Evolutionary conservation across 2,888 invertebrate genomes (phyloP).

Genomic region (Blastobasis adustella): DNA sequence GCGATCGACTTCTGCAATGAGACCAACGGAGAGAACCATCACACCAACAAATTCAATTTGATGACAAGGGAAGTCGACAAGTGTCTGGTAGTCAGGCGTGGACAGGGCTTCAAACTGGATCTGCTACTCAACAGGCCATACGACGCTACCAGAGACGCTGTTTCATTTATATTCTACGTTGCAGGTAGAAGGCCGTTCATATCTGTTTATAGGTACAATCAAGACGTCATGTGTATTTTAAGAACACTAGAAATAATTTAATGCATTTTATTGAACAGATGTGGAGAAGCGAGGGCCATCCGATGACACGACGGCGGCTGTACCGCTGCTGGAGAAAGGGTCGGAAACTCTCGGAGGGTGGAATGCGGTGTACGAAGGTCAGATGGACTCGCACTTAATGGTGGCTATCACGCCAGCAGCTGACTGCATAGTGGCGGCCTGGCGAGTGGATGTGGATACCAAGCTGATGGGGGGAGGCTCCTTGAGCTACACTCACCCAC

Average conservation of each 20-base stretch:
- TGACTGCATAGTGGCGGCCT: slow-evolving; percentile 85
- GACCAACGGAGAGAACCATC: slow-evolving; percentile 84
- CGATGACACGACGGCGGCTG: slow-evolving; percentile 84
- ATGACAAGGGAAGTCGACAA: slow-evolving; percentile 77
- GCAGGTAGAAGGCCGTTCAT: slow-evolving; percentile 60
- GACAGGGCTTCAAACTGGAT: slow-evolving; percentile 85
- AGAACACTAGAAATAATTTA: slow-evolving; percentile 17
- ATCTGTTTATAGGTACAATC: neutral
- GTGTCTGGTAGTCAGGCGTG: slow-evolving; percentile 86
- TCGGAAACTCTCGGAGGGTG: slow-evolving; percentile 79
- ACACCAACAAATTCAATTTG: slow-evolving; percentile 85
- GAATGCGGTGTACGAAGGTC: slow-evolving; percentile 82
- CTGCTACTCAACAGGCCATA: slow-evolving; percentile 84
- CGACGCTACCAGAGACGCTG: slow-evolving; percentile 82
- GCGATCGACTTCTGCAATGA: slow-evolving; percentile 83
- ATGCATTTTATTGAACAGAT: slow-evolving; percentile 57
- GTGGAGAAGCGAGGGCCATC: slow-evolving; percentile 86
- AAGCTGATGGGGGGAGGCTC: slow-evolving; percentile 80
- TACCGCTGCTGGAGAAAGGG: slow-evolving; percentile 80
- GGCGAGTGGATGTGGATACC: slow-evolving; percentile 89
- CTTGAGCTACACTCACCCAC: slow-evolving; percentile 84
- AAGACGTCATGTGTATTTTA: slow-evolving; percentile 19
- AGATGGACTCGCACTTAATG: slow-evolving; percentile 77
- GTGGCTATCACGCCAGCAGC: slow-evolving; percentile 82
- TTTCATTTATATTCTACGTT: slow-evolving; percentile 89